These are phyloP conservation scores for Chauna torquata DNA, from an alignment of 2,113 vertebrate species.

Conservation along the genomic window DNA sequence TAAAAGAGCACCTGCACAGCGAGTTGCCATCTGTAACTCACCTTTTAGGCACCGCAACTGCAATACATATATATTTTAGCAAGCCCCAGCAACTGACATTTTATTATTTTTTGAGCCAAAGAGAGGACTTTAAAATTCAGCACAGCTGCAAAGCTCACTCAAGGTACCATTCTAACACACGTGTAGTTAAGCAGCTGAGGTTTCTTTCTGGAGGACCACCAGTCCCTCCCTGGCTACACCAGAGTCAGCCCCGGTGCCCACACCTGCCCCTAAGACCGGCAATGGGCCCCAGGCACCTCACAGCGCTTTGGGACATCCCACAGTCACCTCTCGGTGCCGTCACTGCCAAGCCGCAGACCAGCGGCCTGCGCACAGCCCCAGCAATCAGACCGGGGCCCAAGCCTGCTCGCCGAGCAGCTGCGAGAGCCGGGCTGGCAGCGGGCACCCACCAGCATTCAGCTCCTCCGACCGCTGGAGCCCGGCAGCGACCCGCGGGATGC, in stretches of 20 bases:
- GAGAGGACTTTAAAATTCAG: neutral
- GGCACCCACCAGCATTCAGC: too few relatives aligned
- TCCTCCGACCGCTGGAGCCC: too few relatives aligned
- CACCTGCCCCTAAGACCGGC: rapidly evolving
- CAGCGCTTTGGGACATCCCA: too few relatives aligned
- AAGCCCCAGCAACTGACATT: rapidly evolving
- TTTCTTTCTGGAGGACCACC: rapidly evolving
- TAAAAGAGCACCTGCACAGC: neutral
- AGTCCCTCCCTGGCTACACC: rapidly evolving
- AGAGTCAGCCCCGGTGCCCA: rapidly evolving
- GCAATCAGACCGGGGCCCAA: too few relatives aligned
- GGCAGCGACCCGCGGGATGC: too few relatives aligned
- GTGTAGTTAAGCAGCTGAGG: rapidly evolving
- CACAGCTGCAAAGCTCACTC: rapidly evolving
- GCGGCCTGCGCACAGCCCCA: too few relatives aligned
- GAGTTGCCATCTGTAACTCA: rapidly evolving
- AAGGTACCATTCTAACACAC: rapidly evolving
- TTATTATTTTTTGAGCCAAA: neutral
- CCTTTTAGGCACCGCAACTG: neutral
- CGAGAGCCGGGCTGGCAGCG: too few relatives aligned
- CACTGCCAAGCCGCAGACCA: too few relatives aligned
- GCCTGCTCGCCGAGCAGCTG: too few relatives aligned
- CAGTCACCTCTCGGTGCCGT: too few relatives aligned
- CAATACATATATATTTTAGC: rapidly evolving
- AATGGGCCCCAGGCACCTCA: too few relatives aligned